Conservation (phyloP, 2,888 invertebrate species). For the Polymixis flavicincta region DNA sequence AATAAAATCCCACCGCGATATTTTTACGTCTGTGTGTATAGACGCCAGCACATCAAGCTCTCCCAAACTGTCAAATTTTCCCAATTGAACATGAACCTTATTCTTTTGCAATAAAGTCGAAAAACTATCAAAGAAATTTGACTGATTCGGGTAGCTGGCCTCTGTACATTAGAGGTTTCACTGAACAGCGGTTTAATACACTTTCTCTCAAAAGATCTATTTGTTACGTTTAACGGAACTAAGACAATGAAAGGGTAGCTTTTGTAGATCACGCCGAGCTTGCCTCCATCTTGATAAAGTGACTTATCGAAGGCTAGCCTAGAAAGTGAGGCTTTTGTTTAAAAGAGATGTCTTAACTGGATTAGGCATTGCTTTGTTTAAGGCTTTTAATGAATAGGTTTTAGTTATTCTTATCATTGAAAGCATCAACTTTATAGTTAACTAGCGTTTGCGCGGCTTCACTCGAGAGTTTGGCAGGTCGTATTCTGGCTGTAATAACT, state of each 20-base stretch:
- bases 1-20: too few species aligned
- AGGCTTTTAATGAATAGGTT: constrained; percentile 25
- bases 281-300: constrained; percentile 79
- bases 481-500: too few species aligned
- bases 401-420: constrained; percentile 12
- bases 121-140: too few species aligned
- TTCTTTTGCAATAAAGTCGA: too few species aligned
- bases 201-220: constrained; percentile 83
- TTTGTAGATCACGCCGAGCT: constrained; percentile 70
- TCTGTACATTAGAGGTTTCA: constrained; percentile 69
- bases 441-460: not conserved
- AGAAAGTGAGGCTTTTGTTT: constrained; percentile 81
- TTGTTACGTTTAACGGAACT: constrained; percentile 73
- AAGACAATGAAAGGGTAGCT: constrained; percentile 78
- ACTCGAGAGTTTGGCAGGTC: too few species aligned
- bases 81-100: too few species aligned
- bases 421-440: constrained; percentile 2
- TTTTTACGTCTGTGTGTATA: too few species aligned
- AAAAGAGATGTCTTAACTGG: constrained; percentile 72
- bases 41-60: too few species aligned
- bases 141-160: too few species aligned
- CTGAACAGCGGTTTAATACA: constrained; percentile 72
- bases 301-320: constrained; percentile 76
- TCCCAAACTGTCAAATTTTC: too few species aligned
- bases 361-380: constrained; percentile 67